Conservation (phyloP, 2,113 vertebrate genomes). For the Paramormyrops kingsleyae region DNA sequence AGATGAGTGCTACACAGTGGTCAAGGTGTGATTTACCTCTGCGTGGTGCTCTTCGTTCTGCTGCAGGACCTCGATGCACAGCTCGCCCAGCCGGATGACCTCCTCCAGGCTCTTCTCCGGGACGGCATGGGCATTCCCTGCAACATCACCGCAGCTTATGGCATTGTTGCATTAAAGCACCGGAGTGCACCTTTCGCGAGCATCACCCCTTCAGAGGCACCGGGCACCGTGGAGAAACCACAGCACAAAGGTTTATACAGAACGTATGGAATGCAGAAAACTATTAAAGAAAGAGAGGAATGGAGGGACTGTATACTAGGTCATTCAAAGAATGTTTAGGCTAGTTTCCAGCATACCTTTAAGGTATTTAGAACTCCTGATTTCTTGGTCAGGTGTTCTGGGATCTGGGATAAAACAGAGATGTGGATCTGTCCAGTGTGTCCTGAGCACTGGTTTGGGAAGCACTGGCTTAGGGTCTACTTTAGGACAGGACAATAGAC, state of each 20-base stretch:
- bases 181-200: background rate
- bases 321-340: background rate
- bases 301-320: background rate
- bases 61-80: constrained; percentile 90
- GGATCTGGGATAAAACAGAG: no score
- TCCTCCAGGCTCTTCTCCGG: constrained; percentile 80
- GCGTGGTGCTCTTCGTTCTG: constrained; percentile 96
- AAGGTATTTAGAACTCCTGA: no score
- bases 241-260: background rate
- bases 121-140: constrained; percentile 57
- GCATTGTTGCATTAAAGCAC: background rate
- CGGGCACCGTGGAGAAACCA: background rate
- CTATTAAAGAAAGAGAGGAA: background rate
- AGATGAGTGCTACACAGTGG: background rate
- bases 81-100: constrained; percentile 81
- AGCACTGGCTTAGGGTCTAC: background rate
- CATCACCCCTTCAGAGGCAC: background rate
- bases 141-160: background rate
- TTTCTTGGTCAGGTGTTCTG: no score
- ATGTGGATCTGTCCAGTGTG: no score
- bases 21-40: constrained; percentile 65
- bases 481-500: background rate
- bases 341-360: no score
- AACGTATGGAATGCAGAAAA: background rate
- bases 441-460: no score